Evolutionary conservation across 2,888 invertebrate species (phyloP).

Genomic region (Yponomeuta cagnagella): DNA sequence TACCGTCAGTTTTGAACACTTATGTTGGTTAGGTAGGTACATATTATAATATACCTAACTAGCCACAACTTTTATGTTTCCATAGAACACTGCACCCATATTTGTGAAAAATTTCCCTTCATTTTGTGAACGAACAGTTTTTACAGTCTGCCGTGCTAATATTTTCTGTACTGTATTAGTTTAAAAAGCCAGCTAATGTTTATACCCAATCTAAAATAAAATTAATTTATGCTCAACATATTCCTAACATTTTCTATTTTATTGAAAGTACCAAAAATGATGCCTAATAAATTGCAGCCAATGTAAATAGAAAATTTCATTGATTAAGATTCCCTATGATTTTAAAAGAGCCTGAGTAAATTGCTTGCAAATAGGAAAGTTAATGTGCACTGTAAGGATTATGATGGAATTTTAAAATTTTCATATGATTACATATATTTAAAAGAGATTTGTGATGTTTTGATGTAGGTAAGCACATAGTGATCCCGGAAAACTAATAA

Average conservation of each 20-base stretch:
- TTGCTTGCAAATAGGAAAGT: conserved; percentile 51
- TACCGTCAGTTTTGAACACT: too few relatives aligned
- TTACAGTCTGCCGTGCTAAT: not conserved
- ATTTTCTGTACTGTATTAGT: not conserved
- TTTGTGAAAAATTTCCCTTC: too few relatives aligned
- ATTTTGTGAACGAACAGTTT: not conserved
- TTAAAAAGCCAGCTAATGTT: conserved; percentile 4
- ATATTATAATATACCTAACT: too few relatives aligned
- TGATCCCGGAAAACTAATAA: conserved; percentile 34
- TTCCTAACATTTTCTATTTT: too few relatives aligned
- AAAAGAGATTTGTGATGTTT: conserved; percentile 24
- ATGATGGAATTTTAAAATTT: conserved; percentile 41
- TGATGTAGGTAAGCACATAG: conserved; percentile 25
- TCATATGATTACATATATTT: conserved; percentile 22
- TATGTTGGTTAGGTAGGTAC: too few relatives aligned
- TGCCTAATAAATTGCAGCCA: conserved; percentile 47
- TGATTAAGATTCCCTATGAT: conserved; percentile 50
- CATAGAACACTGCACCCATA: too few relatives aligned
- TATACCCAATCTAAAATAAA: conserved; percentile 10
- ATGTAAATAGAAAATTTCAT: conserved; percentile 51
- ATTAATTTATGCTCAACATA: not conserved
- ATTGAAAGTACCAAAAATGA: too few relatives aligned
- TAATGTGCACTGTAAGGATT: conserved; percentile 56
- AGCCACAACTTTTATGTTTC: too few relatives aligned
- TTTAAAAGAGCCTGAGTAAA: conserved; percentile 54